Percentiles rank a stretch among this genome's conserved stretches.
phyloP scores from a whole-genome alignment of 2,797 vertebrate species.

The Tragelaphus eurycerus region DNA sequence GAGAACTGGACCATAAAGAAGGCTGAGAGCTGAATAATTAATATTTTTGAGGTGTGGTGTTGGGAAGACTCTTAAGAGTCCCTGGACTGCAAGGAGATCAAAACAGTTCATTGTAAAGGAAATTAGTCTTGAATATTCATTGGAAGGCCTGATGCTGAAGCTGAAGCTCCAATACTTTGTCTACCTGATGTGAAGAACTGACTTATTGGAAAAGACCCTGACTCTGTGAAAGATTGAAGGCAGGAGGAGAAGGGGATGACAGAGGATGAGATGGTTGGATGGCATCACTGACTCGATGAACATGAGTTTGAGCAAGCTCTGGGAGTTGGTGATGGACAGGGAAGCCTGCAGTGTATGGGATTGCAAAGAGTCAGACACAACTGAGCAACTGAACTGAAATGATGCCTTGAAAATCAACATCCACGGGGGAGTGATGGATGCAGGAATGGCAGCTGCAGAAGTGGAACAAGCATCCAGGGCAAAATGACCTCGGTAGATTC shows the following conservation, averaged over 20 bases:
- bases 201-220: neutral
- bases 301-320: neutral
- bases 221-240: neutral
- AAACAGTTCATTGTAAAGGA: neutral
- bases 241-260: neutral
- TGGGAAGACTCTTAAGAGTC: neutral
- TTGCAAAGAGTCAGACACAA: rapidly evolving
- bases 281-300: neutral
- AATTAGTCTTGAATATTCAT: neutral
- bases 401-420: neutral
- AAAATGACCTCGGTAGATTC: neutral
- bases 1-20: neutral
- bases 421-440: neutral
- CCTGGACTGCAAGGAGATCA: neutral
- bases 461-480: too few species aligned
- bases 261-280: neutral
- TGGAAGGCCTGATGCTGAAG: neutral
- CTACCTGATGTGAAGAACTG: neutral
- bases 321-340: neutral
- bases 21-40: rapidly evolving
- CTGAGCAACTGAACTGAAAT: neutral
- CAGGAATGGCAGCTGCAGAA: neutral
- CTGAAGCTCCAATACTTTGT: neutral
- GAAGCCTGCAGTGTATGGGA: neutral
- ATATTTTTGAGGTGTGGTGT: neutral